Conservation (phyloP, 2,888 invertebrate species). For the Ophioninae sp. region DNA sequence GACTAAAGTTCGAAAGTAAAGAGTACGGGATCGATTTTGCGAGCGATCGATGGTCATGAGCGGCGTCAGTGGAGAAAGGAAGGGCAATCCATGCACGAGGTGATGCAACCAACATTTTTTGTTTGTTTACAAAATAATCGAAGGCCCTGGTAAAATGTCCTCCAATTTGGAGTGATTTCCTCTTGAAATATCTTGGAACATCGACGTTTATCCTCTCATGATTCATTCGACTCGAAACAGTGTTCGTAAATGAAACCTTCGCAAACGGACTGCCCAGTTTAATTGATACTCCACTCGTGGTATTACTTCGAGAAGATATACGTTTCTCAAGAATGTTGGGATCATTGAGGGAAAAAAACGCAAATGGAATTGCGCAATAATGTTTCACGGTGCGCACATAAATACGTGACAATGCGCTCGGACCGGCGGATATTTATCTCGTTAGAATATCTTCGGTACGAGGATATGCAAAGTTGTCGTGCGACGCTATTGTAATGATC, state of each 20-base stretch:
- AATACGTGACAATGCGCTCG: too few species aligned
- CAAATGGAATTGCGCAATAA: too few species aligned
- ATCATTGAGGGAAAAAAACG: too few species aligned
- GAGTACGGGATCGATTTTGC: constrained; percentile 43
- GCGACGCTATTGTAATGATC: too few species aligned
- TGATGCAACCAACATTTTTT: neutral
- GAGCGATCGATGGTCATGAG: constrained; percentile 44
- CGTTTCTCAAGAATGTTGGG: too few species aligned
- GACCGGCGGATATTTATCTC: too few species aligned
- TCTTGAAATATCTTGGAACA: too few species aligned
- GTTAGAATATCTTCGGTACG: too few species aligned
- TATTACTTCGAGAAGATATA: too few species aligned
- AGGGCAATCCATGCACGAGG: neutral
- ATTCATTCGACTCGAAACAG: neutral
- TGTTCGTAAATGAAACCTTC: neutral
- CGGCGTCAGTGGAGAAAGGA: constrained; percentile 39
- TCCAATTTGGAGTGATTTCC: neutral
- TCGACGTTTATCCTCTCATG: too few species aligned
- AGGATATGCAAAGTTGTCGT: too few species aligned
- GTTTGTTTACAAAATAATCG: neutral
- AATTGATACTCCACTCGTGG: neutral
- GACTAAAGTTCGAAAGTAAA: constrained; percentile 36
- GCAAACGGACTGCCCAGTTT: constrained; percentile 46
- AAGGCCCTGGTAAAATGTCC: neutral
- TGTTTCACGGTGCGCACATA: too few species aligned